These are phyloP conservation scores for Platanista minor DNA, from an alignment of 2,113 vertebrate genomes.

Conservation along the genomic window DNA sequence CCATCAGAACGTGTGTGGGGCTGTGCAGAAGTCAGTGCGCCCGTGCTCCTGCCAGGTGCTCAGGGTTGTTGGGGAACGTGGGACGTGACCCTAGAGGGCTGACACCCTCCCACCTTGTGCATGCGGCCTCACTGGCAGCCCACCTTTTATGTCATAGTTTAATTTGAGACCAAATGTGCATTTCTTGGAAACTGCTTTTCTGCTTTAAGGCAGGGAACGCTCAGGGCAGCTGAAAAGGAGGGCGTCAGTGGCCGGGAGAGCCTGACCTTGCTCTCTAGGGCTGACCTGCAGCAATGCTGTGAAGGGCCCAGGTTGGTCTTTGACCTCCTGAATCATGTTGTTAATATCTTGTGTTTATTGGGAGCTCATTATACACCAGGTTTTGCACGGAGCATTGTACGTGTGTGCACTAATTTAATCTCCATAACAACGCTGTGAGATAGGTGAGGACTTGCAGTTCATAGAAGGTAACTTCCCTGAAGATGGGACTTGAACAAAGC, in stretches of 20 bases:
- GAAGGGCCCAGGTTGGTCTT: neutral
- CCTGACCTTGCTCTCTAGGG: fast-evolving
- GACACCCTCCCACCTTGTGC: neutral
- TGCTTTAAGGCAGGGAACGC: neutral
- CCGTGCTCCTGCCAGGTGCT: neutral
- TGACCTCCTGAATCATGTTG: neutral
- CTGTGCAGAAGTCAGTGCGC: neutral
- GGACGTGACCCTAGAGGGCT: neutral
- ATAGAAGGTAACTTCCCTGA: neutral
- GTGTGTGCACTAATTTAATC: neutral
- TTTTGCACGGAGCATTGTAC: neutral
- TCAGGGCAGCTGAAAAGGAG: neutral
- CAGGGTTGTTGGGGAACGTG: neutral
- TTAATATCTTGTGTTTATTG: neutral
- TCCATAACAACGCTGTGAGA: neutral
- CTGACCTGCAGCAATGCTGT: neutral
- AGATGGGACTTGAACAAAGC: neutral
- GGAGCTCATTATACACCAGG: neutral
- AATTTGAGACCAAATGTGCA: neutral
- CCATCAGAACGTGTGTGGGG: neutral
- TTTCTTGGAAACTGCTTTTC: neutral
- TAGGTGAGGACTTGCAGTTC: neutral
- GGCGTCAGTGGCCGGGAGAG: neutral
- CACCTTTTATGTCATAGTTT: neutral
- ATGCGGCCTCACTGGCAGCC: neutral